These are phyloP conservation scores for Bombylius major DNA, from an alignment of 2,888 invertebrate species.

Conservation along the genomic window DNA sequence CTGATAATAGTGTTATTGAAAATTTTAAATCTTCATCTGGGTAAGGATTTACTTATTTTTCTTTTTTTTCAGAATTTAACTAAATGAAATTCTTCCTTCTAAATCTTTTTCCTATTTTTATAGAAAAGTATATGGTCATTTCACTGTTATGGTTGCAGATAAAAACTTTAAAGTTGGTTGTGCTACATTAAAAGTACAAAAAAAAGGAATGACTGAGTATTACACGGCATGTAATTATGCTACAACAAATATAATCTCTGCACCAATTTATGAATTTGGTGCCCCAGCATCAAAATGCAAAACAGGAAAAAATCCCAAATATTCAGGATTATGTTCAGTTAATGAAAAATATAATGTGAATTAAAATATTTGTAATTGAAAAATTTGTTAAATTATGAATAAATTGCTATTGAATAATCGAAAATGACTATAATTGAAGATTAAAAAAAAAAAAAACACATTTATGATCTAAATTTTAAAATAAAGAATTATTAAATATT, in stretches of 20 bases:
- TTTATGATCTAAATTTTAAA: too few species aligned
- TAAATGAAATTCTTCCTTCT: too few species aligned
- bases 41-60: not conserved
- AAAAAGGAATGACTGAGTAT: conserved; percentile 13
- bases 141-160: conserved; percentile 1
- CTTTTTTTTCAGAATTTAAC: conserved; percentile 8
- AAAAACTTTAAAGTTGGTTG: not conserved
- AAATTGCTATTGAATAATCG: too few species aligned
- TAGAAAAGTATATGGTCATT: not conserved
- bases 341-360: conserved; percentile 8
- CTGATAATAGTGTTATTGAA: conserved; percentile 1
- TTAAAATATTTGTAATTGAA: not conserved
- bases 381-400: not conserved
- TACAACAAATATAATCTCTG: conserved; percentile 17
- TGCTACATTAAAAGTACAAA: conserved; percentile 13
- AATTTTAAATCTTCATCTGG: not conserved
- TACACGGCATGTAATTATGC: conserved; percentile 27
- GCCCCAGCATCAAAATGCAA: conserved; percentile 19
- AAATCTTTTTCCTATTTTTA: conserved; percentile 22
- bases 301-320: conserved; percentile 20
- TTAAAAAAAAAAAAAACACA: too few species aligned
- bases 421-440: too few species aligned
- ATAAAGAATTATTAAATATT: too few species aligned
- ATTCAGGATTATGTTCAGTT: conserved; percentile 9
- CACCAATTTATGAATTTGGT: conserved; percentile 13